phyloP scores from a whole-genome alignment of 2,113 vertebrate genomes.

The Leucoraja erinaceus region DNA sequence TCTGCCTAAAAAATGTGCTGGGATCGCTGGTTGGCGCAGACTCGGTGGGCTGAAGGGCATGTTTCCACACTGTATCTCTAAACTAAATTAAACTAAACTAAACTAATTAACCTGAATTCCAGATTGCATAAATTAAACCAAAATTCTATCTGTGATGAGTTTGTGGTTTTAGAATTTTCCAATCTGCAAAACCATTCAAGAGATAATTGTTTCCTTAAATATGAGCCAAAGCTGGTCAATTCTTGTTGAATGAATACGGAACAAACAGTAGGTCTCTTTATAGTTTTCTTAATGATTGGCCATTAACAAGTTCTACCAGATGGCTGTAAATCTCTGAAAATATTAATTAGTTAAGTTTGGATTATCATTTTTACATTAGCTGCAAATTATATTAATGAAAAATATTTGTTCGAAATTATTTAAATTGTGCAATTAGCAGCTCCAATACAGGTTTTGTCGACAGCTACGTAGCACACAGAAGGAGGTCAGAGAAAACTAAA shows the following conservation, averaged over 20 bases:
- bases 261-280: neutral
- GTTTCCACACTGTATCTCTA: too few species aligned
- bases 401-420: neutral
- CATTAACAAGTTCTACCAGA: slow-evolving; percentile 26
- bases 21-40: too few species aligned
- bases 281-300: slow-evolving; percentile 17
- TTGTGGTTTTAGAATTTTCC: slow-evolving; percentile 7
- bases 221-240: neutral
- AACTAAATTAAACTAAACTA: too few species aligned
- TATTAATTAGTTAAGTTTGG: slow-evolving; percentile 20
- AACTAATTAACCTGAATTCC: neutral
- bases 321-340: neutral
- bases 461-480: neutral
- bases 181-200: neutral
- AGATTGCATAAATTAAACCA: neutral
- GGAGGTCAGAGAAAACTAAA: neutral
- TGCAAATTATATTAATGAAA: neutral
- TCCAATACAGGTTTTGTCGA: neutral
- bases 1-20: too few species aligned
- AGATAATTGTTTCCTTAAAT: neutral
- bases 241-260: neutral
- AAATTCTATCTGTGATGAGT: neutral
- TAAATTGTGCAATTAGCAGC: neutral
- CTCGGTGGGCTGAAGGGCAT: too few species aligned
- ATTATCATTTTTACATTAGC: slow-evolving; percentile 18